Conservation (phyloP, 2,797 vertebrate species). For the Hydrolagus colliei region DNA sequence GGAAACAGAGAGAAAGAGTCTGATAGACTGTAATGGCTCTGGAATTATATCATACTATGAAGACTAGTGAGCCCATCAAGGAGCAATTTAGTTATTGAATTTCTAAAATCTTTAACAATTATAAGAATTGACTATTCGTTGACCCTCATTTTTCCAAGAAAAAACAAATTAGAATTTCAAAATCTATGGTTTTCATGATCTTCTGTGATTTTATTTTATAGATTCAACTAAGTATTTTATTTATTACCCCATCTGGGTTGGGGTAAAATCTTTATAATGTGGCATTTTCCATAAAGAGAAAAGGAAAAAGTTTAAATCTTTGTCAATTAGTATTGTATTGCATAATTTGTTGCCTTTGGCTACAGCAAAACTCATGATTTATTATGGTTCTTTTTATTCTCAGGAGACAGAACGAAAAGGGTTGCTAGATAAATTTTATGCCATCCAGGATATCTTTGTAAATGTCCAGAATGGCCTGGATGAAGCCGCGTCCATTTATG, state of each 20-base stretch:
- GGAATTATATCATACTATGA: too few relatives aligned
- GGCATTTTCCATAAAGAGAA: constrained; percentile 40
- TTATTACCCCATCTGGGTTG: constrained; percentile 44
- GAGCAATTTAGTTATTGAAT: too few relatives aligned
- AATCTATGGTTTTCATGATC: too few relatives aligned
- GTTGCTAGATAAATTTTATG: constrained; percentile 96
- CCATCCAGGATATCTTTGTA: constrained; percentile 95
- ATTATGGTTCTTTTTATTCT: constrained; percentile 43
- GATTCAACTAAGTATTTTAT: constrained; percentile 33
- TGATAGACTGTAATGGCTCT: too few relatives aligned
- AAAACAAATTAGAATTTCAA: too few relatives aligned
- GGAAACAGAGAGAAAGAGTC: too few relatives aligned
- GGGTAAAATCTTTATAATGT: constrained; percentile 44
- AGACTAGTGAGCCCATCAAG: too few relatives aligned
- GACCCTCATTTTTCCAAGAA: too few relatives aligned
- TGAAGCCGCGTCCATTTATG: constrained; percentile 88
- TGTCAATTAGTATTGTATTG: not conserved
- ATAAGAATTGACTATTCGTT: too few relatives aligned
- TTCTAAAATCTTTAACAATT: too few relatives aligned
- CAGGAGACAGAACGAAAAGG: constrained; percentile 95
- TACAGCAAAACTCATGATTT: constrained; percentile 30
- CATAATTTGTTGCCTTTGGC: constrained; percentile 28
- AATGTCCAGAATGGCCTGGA: constrained; percentile 91
- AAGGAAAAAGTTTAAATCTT: not conserved
- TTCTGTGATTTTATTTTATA: too few relatives aligned